Conservation (phyloP, 2,113 vertebrate species). For the Choloepus hoffmanni region DNA sequence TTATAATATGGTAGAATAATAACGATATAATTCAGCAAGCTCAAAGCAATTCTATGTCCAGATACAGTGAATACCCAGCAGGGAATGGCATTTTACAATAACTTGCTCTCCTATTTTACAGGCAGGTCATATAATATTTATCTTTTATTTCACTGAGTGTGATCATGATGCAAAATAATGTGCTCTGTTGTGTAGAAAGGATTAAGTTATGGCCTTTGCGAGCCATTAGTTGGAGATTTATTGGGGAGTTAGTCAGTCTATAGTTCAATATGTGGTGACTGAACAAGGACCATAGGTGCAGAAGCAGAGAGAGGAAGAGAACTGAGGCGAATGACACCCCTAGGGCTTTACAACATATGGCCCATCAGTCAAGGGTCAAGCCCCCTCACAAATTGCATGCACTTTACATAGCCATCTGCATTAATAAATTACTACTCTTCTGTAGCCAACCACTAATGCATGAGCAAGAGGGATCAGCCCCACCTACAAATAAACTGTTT, state of each 20-base stretch:
- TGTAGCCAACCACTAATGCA: conserved; percentile 85
- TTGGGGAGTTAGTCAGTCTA: conserved; percentile 89
- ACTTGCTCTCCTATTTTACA: conserved; percentile 57
- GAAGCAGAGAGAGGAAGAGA: conserved; percentile 88
- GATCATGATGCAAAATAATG: conserved; percentile 82
- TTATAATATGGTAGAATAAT: conserved; percentile 53
- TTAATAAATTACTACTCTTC: conserved; percentile 90
- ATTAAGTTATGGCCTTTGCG: conserved; percentile 90
- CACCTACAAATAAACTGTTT: conserved; percentile 82
- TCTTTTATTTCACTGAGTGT: conserved; percentile 78
- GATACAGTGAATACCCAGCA: conserved; percentile 65
- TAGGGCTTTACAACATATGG: conserved; percentile 91
- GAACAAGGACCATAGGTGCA: conserved; percentile 87
- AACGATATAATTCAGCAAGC: conserved; percentile 50
- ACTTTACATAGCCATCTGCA: conserved; percentile 92
- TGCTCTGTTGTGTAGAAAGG: conserved; percentile 85
- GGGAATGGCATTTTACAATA: conserved; percentile 68
- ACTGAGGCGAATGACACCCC: conserved; percentile 88
- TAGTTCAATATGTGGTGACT: conserved; percentile 90
- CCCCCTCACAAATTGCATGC: conserved; percentile 93
- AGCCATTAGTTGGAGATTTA: conserved; percentile 92
- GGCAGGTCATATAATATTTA: conserved; percentile 82
- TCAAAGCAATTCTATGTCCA: conserved; percentile 46
- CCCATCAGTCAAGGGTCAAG: conserved; percentile 94
- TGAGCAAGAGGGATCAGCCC: conserved; percentile 80